Evolutionary conservation across 2,888 invertebrate species (phyloP).

Genomic region (Antheraea assamensis): DNA sequence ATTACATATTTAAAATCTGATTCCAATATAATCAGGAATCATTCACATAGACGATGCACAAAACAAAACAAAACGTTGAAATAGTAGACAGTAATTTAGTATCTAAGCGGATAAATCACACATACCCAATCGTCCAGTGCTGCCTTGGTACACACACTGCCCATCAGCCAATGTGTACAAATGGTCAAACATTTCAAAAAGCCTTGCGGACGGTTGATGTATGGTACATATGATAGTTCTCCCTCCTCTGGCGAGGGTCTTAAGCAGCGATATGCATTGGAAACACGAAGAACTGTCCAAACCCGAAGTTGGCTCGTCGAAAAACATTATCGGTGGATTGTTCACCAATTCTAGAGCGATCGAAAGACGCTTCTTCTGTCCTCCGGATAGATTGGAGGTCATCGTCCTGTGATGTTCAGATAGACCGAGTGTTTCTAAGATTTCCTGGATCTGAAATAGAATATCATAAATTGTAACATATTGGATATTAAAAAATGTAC

Average conservation of each 20-base stretch:
- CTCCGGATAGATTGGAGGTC: conserved; percentile 96
- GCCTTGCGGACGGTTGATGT: conserved; percentile 97
- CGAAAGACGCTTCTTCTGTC: conserved; percentile 96
- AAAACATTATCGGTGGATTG: conserved; percentile 98
- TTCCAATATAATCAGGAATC: too few species aligned
- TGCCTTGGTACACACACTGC: conserved; percentile 97
- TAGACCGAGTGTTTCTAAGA: conserved; percentile 93
- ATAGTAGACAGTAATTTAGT: too few species aligned
- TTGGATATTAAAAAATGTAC: background rate
- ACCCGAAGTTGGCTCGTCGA: conserved; percentile 98
- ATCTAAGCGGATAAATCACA: conserved; percentile 9
- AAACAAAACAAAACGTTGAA: too few species aligned
- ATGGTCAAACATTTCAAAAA: conserved; percentile 98
- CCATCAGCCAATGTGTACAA: conserved; percentile 96
- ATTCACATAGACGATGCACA: too few species aligned
- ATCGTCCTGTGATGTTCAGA: conserved; percentile 94
- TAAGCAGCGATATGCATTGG: conserved; percentile 95
- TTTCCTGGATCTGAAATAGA: conserved; percentile 91
- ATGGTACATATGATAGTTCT: conserved; percentile 97
- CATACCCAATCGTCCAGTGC: conserved; percentile 91
- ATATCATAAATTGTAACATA: background rate
- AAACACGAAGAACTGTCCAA: conserved; percentile 97
- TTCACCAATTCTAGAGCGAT: conserved; percentile 97
- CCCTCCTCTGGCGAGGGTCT: conserved; percentile 94
- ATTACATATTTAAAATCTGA: too few species aligned